Evolutionary conservation across 53 echinoderm and acorn worm genomes (phyloP).

Genomic region (Paracentrotus lividus): DNA sequence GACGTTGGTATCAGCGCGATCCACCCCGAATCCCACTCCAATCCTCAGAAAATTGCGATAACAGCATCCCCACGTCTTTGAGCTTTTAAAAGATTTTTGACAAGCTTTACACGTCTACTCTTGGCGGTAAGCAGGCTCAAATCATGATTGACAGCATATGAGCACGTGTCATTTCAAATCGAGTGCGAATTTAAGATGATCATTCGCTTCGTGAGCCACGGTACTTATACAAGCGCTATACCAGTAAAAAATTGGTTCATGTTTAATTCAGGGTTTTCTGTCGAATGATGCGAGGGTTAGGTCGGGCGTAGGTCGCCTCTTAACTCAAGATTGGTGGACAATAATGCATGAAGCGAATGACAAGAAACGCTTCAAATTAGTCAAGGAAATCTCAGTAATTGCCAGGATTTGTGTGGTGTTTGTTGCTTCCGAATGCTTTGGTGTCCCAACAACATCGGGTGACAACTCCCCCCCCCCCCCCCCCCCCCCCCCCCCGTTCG

Average conservation of each 20-base stretch:
- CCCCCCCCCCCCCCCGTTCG: too few relatives aligned
- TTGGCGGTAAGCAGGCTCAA: neutral
- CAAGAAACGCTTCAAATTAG: neutral
- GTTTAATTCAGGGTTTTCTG: slow-evolving; percentile 51
- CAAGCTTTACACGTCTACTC: slow-evolving; percentile 16
- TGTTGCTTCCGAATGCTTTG: neutral
- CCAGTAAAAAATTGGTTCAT: slow-evolving; percentile 37
- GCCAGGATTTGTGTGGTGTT: neutral
- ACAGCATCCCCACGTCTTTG: neutral
- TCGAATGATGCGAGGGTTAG: neutral
- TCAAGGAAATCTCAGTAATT: slow-evolving; percentile 33
- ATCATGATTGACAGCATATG: slow-evolving; percentile 8
- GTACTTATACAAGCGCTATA: neutral
- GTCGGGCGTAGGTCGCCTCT: neutral
- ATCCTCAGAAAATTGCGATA: neutral
- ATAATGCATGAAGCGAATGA: neutral
- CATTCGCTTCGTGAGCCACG: neutral
- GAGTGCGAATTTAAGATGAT: slow-evolving; percentile 30
- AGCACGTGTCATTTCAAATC: slow-evolving; percentile 12
- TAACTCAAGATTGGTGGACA: neutral
- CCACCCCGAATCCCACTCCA: neutral
- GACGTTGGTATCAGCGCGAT: neutral
- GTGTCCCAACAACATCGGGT: neutral
- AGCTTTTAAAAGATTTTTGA: slow-evolving; percentile 49
- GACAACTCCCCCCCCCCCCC: neutral